Base-by-base conservation (phyloP, 2,113 vertebrate species). In the Gracilinanus agilis region DNA sequence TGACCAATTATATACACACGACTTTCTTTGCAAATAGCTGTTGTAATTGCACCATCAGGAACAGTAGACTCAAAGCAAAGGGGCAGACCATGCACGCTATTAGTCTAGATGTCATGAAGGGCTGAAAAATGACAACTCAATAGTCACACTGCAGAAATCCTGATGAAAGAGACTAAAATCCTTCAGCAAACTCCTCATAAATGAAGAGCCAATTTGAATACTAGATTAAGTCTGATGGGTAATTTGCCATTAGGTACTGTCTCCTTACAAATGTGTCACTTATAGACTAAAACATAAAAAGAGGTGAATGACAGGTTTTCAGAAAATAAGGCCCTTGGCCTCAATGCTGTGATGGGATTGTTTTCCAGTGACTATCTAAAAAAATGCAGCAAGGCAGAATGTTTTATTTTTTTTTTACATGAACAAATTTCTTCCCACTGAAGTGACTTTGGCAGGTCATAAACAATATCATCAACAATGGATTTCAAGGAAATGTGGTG, bases 171-270 rank as follows among this genome's bases (percentile, higher is more conserved):
- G 97, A 55, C 58, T 88, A 94, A 96, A 97, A 92, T 96, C 75
- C 90, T 91, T 97, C 95, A 96, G 90, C 93, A 97, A 95, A 94
- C 89, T 94, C n/a, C n/a, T n/a, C n/a, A n/a, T n/a, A n/a, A n/a
- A 96, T 94, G 90, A 97, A 97, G 97, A 98, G 88, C 34, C 53
- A 97, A 92, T 96, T 58, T 97, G 93, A 97, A 98, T 96, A 95
- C 89, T 95, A 92, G 95, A 97, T 88, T 97, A 95, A 98, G 92
- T 94, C n/a, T n/a, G n/a, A n/a, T n/a, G n/a, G n/a, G n/a, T n/a
- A n/a, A n/a, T n/a, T n/a, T n/a, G n/a, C n/a, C n/a, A n/a, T n/a
- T n/a, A 96, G 58, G 2, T 92, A 96, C 97, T 91, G 94, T 12
- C 89, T 94, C 92, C 75, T 91, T 97, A 88, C 92, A 91, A 95